Evolutionary conservation across 2,113 vertebrate genomes (phyloP).

Genomic region (Gopherus evgoodei): DNA sequence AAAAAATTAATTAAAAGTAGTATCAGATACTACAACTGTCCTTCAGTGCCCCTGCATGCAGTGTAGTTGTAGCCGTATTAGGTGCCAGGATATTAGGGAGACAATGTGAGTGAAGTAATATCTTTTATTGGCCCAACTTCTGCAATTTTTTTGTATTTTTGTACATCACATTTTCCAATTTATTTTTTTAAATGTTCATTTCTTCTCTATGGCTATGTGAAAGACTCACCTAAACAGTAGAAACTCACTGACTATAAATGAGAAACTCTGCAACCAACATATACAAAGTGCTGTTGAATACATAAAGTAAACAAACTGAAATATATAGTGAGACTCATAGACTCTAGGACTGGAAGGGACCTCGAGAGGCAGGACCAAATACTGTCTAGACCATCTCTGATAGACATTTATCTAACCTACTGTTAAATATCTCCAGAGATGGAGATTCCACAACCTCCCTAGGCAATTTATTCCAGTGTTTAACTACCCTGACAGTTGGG

Average conservation of each 20-base stretch:
- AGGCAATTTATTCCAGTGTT: too few relatives aligned
- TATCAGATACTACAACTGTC: background rate
- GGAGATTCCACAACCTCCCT: too few relatives aligned
- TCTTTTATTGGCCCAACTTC: background rate
- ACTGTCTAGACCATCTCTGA: too few relatives aligned
- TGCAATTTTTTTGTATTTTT: background rate
- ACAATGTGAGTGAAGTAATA: background rate
- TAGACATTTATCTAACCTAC: too few relatives aligned
- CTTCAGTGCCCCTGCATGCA: background rate
- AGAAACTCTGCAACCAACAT: background rate
- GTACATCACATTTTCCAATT: background rate
- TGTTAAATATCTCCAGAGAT: too few relatives aligned
- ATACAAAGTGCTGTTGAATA: background rate
- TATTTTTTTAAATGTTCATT: background rate
- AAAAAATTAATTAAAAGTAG: conserved; percentile 12
- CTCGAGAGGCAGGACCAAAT: too few relatives aligned
- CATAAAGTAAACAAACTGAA: background rate
- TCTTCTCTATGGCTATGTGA: background rate
- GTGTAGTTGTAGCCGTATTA: background rate
- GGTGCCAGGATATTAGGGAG: background rate
- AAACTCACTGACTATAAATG: background rate
- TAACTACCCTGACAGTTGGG: too few relatives aligned
- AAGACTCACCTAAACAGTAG: background rate
- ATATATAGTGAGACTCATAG: background rate
- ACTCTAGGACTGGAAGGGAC: too few relatives aligned